Base-by-base conservation (phyloP, 2,797 vertebrate genomes). In the Cynodonichthys magdalenae region DNA sequence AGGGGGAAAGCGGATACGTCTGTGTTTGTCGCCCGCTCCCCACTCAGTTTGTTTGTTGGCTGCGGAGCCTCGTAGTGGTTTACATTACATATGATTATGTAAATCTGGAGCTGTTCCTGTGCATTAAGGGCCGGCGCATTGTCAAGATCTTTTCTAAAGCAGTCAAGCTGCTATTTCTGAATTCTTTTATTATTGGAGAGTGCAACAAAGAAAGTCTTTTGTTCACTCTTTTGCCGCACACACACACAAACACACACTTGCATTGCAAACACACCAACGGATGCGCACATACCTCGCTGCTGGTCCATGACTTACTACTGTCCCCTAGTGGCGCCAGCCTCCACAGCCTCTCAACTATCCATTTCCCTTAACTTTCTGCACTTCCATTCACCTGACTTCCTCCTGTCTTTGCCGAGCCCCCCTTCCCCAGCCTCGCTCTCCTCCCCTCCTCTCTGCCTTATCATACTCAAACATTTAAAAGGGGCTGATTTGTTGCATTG, bases 221-320 rank as follows among this genome's bases (percentile, higher is more conserved):
- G 97, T 99, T 98, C 95, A 93, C 83, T 91, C 84, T 89, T 83
- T 87, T 90, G 91, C 84, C 83, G 93, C 81, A 24, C 24, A 24
- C 24, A 24, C 24, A 24, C 24, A 24, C 24, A 24, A 2, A 24
- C 24, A 24, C 24, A 74, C 81, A 71, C 67, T 20, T 48, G 29
- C 74, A 70, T 24, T 27, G 31, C 63, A 70, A 41, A 53, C 64
- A 46, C 50, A 66, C 46, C 67, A 61, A 62, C 69, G 65, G 3
- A 45, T 53, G 27, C 51, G 44, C 24, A 58, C 63, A 48, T 68
- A 73, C 59, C 75, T 63, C 12, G 44, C 44, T 20, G 48, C 69
- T 79, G 77, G 94, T 96, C 88, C 93, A 89, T 96, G 96, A 97
- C 96, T 98, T 97, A 95, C 95, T 99, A 97, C 95, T 99, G 97